Conservation (phyloP, 2,113 vertebrate genomes). For the Mola mola region DNA sequence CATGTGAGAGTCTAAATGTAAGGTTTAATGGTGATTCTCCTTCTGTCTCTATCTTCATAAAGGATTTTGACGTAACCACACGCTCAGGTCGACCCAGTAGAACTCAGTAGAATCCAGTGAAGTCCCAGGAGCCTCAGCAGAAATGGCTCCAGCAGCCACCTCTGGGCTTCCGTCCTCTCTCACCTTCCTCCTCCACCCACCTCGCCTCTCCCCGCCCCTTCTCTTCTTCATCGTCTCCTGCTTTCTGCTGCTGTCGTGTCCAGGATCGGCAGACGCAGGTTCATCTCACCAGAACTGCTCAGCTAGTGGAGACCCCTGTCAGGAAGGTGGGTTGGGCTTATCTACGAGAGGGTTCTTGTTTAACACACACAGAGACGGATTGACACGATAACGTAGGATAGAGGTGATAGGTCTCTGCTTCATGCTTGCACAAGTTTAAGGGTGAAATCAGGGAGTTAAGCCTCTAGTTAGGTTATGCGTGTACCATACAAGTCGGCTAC, state of each 20-base stretch:
- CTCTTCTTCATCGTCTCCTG: conserved; percentile 46
- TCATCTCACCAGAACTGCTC: conserved; percentile 68
- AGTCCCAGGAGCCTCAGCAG: conserved; percentile 15
- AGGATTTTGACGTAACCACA: conserved; percentile 30
- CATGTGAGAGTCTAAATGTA: background rate
- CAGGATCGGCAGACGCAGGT: conserved; percentile 42
- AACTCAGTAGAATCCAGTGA: conserved; percentile 27
- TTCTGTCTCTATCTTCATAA: conserved; percentile 7
- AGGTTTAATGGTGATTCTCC: background rate
- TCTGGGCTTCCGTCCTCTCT: conserved; percentile 15
- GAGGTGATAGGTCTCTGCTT: too few relatives aligned
- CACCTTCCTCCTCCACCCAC: conserved; percentile 14
- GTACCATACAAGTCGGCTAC: background rate
- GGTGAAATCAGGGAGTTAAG: conserved; percentile 15
- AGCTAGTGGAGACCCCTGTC: conserved; percentile 73
- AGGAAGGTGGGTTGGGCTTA: conserved; percentile 67
- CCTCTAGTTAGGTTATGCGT: background rate
- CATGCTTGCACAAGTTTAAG: background rate
- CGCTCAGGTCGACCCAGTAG: conserved; percentile 12
- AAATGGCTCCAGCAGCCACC: conserved; percentile 60
- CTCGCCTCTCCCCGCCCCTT: conserved; percentile 33
- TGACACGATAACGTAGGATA: too few relatives aligned
- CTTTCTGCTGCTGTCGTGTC: conserved; percentile 62
- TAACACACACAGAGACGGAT: too few relatives aligned
- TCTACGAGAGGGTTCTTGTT: too few relatives aligned